phyloP scores from a whole-genome alignment of 2,113 vertebrate species.

The Podarcis raffonei region DNA sequence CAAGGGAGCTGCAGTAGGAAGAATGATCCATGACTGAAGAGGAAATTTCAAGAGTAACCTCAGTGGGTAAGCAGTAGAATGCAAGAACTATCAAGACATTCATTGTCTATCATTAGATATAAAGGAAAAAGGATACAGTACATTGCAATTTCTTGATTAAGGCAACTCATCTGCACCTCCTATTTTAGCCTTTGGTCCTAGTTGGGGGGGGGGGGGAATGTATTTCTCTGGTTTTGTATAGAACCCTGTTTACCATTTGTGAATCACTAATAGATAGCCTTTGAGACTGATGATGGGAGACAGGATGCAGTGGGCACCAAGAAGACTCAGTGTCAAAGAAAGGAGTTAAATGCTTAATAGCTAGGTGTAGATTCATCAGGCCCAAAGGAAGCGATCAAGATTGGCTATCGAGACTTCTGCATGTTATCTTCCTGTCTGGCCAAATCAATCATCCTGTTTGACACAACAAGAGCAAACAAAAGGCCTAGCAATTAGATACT shows the following conservation, averaged over 20 bases:
- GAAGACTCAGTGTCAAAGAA: not conserved
- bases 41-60: not conserved
- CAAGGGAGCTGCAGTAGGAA: not conserved
- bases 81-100: not conserved
- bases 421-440: not conserved
- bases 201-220: not conserved
- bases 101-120: no score
- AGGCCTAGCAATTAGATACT: not conserved
- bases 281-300: not conserved
- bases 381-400: not conserved
- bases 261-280: not conserved
- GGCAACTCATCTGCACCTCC: not conserved
- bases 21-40: not conserved
- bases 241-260: no score
- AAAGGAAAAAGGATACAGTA: not conserved
- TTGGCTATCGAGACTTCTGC: not conserved
- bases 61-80: not conserved
- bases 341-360: not conserved
- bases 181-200: not conserved
- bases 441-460: not conserved
- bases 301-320: not conserved
- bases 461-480: not conserved
- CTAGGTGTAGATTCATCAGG: not conserved
- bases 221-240: constrained; percentile 9
- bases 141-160: not conserved